These are phyloP conservation scores for Lasioglossum villosulum DNA, from an alignment of 2,888 invertebrate species.

Conservation along the genomic window DNA sequence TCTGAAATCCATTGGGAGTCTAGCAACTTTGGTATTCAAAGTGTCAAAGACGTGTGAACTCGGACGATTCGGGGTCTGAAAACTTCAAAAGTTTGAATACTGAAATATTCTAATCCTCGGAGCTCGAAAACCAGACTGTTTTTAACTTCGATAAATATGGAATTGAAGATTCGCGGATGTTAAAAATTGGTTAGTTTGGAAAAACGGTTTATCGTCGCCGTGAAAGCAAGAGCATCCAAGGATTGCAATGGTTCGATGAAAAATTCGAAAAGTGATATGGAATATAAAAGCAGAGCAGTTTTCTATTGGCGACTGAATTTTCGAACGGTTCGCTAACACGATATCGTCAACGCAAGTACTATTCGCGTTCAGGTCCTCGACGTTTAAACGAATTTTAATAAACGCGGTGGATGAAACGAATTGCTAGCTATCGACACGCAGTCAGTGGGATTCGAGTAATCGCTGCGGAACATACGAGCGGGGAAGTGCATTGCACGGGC, in stretches of 20 bases:
- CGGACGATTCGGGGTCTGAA: too few relatives aligned
- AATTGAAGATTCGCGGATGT: background rate
- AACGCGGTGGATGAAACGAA: conserved; percentile 13
- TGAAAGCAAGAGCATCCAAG: background rate
- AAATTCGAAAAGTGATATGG: background rate
- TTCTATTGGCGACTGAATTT: background rate
- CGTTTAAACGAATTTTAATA: conserved; percentile 23
- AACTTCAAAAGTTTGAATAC: too few relatives aligned
- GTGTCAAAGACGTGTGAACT: too few relatives aligned
- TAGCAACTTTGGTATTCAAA: too few relatives aligned
- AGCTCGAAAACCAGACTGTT: background rate
- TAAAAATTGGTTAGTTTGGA: background rate
- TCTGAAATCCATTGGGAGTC: too few relatives aligned
- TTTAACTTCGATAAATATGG: background rate
- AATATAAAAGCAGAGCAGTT: background rate
- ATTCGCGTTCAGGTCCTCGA: background rate
- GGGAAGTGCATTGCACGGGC: conserved; percentile 8
- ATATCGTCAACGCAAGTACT: conserved; percentile 17
- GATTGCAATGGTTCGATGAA: background rate
- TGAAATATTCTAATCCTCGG: too few relatives aligned
- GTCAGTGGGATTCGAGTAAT: conserved; percentile 17
- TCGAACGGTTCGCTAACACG: background rate
- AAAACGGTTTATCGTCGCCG: background rate
- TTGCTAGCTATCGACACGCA: conserved; percentile 12
- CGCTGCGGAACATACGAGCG: conserved; percentile 15